These are phyloP conservation scores for Bombus impatiens DNA, from an alignment of 1,140 invertebrate genomes.

Conservation along the genomic window DNA sequence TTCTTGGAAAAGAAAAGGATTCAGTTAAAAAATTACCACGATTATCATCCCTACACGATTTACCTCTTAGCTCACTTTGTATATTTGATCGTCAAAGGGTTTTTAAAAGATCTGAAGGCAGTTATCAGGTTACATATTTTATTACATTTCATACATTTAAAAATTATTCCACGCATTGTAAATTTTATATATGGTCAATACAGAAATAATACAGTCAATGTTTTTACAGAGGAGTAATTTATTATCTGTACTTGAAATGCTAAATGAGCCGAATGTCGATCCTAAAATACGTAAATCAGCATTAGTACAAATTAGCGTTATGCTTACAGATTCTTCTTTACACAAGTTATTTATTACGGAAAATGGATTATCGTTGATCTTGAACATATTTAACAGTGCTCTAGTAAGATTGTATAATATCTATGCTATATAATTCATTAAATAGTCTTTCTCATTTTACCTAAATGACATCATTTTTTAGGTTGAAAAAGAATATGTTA, in stretches of 20 bases:
- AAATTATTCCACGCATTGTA: neutral
- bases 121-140: constrained; percentile 72
- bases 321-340: constrained; percentile 83
- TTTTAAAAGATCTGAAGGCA: constrained; percentile 70
- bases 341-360: constrained; percentile 82
- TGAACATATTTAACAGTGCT: constrained; percentile 76
- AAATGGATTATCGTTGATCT: constrained; percentile 79
- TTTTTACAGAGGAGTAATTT: constrained; percentile 71
- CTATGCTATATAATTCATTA: neutral
- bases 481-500: constrained; percentile 84
- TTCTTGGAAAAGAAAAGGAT: constrained; percentile 79
- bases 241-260: constrained; percentile 74
- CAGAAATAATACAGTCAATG: neutral
- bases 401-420: constrained; percentile 63
- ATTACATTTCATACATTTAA: constrained; percentile 15
- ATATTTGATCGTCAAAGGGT: constrained; percentile 70
- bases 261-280: constrained; percentile 79
- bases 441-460: neutral
- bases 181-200: neutral
- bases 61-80: constrained; percentile 78
- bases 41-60: constrained; percentile 80
- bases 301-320: constrained; percentile 84
- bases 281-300: constrained; percentile 84
- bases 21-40: constrained; percentile 78
- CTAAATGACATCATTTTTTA: constrained; percentile 63